These are phyloP conservation scores for Caerostris extrusa DNA, from an alignment of 1,140 invertebrate genomes.

Conservation along the genomic window DNA sequence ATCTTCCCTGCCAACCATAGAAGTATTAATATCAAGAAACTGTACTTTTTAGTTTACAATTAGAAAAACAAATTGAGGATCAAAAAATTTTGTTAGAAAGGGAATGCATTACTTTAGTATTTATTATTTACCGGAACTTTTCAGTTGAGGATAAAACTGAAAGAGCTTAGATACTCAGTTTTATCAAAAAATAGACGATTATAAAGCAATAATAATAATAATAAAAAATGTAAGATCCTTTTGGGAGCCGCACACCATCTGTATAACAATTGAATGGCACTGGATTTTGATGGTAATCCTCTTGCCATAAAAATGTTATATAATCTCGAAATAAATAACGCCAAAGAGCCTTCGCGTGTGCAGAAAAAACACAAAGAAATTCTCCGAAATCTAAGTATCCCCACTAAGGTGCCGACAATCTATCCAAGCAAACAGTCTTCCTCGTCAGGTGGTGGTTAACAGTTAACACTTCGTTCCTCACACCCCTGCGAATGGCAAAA, in stretches of 20 bases:
- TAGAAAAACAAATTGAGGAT: no score
- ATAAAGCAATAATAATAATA: not conserved
- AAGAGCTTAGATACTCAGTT: no score
- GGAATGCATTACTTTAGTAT: no score
- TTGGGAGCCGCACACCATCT: not conserved
- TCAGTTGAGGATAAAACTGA: no score
- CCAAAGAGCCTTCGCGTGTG: not conserved
- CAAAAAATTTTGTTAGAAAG: no score
- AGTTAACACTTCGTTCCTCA: slow-evolving; percentile 23
- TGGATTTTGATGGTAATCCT: not conserved
- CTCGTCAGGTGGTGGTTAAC: slow-evolving; percentile 4
- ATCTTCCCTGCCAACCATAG: no score
- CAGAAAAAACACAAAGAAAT: not conserved
- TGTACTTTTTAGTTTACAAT: no score
- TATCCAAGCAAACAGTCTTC: not conserved
- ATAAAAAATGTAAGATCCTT: not conserved
- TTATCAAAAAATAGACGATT: no score
- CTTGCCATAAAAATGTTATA: not conserved
- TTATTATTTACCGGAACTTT: no score
- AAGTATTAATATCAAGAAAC: no score
- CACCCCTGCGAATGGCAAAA: not conserved
- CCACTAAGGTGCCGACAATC: not conserved
- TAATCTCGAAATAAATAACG: not conserved
- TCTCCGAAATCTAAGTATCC: not conserved
- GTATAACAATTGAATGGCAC: not conserved